Evolutionary conservation across 2,797 vertebrate species (phyloP).

Genomic region (Macrochelys suwanniensis): DNA sequence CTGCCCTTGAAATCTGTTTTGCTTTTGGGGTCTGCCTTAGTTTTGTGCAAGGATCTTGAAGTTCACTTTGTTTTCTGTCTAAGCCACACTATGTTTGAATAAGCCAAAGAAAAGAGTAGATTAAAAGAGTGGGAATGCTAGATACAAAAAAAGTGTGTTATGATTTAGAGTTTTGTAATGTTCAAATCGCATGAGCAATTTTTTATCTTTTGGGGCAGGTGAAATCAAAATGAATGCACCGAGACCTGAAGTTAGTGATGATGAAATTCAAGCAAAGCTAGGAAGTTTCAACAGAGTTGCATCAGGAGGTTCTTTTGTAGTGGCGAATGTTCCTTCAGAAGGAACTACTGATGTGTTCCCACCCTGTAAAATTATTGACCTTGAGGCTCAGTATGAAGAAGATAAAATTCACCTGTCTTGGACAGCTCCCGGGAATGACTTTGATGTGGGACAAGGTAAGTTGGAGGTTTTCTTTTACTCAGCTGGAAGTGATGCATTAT

Average conservation of each 20-base stretch:
- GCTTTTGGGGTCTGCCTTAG: background rate
- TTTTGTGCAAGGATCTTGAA: background rate
- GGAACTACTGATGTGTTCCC: conserved; percentile 17
- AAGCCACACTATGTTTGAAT: background rate
- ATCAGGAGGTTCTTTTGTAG: conserved; percentile 63
- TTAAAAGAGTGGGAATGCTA: background rate
- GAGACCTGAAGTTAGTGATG: conserved; percentile 47
- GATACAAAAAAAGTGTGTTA: background rate
- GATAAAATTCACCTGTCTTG: conserved; percentile 75
- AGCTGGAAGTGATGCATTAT: background rate
- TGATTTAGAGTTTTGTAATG: background rate
- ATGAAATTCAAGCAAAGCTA: conserved; percentile 42
- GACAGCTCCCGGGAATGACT: conserved; percentile 81
- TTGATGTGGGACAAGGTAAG: conserved; percentile 80
- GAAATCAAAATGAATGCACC: conserved; percentile 67
- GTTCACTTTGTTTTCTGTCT: background rate
- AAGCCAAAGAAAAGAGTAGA: background rate
- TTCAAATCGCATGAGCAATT: background rate
- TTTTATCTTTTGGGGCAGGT: conserved; percentile 58
- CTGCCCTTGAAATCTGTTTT: background rate
- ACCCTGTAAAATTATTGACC: conserved; percentile 78
- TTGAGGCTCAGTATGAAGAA: conserved; percentile 61
- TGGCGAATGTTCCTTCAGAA: background rate
- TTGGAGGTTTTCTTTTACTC: background rate
- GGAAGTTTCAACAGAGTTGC: conserved; percentile 74